phyloP scores from a whole-genome alignment of 2,888 invertebrate genomes.

The Amaurobius ferox region DNA sequence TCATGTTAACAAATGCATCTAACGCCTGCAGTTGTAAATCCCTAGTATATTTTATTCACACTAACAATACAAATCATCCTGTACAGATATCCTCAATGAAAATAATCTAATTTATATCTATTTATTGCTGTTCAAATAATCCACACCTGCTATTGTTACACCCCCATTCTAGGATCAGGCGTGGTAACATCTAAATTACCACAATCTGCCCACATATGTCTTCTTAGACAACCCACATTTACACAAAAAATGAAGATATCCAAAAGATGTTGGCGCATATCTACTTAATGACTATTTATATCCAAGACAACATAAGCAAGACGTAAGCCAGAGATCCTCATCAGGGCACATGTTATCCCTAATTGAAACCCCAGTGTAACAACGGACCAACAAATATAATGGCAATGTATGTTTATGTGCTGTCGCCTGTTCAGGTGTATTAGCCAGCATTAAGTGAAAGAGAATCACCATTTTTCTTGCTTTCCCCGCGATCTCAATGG shows the following conservation, averaged over 20 bases:
- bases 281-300: constrained; percentile 9
- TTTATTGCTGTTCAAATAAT: too few relatives aligned
- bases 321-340: background rate
- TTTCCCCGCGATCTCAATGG: background rate
- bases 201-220: background rate
- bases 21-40: too few relatives aligned
- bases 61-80: too few relatives aligned
- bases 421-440: constrained; percentile 47
- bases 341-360: background rate
- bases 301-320: background rate
- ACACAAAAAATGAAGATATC: background rate
- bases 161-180: too few relatives aligned
- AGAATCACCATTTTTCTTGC: constrained; percentile 38
- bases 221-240: background rate
- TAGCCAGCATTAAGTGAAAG: constrained; percentile 51
- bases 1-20: too few relatives aligned
- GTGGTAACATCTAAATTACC: constrained; percentile 4
- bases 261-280: background rate
- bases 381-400: background rate
- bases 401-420: constrained; percentile 14
- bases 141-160: too few relatives aligned
- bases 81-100: too few relatives aligned
- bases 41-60: too few relatives aligned
- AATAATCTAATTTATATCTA: too few relatives aligned
- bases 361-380: constrained; percentile 8